A percentile compares a stretch with the other conserved stretches of the same genome.
Conservation (phyloP, 2,113 vertebrate species). For the human region GRCh38 chr2:178695501-178696000, state of each 20-base stretch:
- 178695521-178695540: neutral
- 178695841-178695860: neutral
- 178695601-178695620: neutral
- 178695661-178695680: neutral
- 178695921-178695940: slow-evolving; percentile 84
- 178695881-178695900: slow-evolving; percentile 82
- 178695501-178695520: neutral
- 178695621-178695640: neutral
- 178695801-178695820: neutral
- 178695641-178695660: neutral
- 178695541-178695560: neutral
- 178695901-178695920: slow-evolving; percentile 81
- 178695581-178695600: neutral
- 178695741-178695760: neutral
- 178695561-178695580: neutral
- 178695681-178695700: neutral
- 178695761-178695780: neutral
- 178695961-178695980: slow-evolving; percentile 80
- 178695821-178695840: neutral
- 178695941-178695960: slow-evolving; percentile 82
- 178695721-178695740: neutral
- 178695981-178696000: slow-evolving; percentile 88
- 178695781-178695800: neutral
- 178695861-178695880: slow-evolving; percentile 84
- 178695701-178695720: neutral